Percentiles rank a stretch among this genome's conserved stretches.
Evolutionary conservation across 1,140 invertebrate species (phyloP).

Genomic region (Polypedilum pembai): DNA sequence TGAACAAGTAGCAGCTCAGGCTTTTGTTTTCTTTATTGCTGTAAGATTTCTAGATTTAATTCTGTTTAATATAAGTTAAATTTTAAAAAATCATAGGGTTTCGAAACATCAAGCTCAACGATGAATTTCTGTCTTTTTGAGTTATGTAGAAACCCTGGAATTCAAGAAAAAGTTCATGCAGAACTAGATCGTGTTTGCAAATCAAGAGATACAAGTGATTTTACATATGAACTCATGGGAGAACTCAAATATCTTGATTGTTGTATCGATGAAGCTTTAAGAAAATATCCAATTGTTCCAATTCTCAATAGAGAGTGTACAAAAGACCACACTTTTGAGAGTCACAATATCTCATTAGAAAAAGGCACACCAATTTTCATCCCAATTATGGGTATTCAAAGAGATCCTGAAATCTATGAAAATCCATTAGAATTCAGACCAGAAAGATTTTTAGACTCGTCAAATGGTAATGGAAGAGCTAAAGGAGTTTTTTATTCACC

Average conservation of each 20-base stretch:
- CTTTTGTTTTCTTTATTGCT: slow-evolving; percentile 31
- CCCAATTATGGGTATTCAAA: not conserved
- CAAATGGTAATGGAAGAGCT: not conserved
- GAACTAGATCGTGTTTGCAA: slow-evolving; percentile 44
- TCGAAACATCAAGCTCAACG: slow-evolving; percentile 33
- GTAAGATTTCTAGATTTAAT: not conserved
- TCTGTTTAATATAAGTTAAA: not conserved
- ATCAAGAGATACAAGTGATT: slow-evolving; percentile 33
- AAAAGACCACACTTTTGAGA: slow-evolving; percentile 36
- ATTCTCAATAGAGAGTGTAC: slow-evolving; percentile 35
- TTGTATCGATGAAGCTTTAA: slow-evolving; percentile 36
- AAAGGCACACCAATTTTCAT: not conserved
- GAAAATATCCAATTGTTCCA: slow-evolving; percentile 46
- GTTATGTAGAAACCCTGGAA: slow-evolving; percentile 29
- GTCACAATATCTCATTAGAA: not conserved
- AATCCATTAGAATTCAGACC: slow-evolving; percentile 2
- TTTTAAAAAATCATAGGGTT: slow-evolving; percentile 32
- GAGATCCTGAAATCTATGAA: not conserved
- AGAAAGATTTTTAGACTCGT: not conserved
- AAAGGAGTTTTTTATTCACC: not conserved
- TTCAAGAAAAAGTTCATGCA: slow-evolving; percentile 33
- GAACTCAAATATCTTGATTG: slow-evolving; percentile 41
- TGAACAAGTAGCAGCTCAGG: slow-evolving; percentile 32
- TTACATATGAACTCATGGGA: slow-evolving; percentile 36
- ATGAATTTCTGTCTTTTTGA: slow-evolving; percentile 31